Base-by-base conservation (phyloP, 1,140 invertebrate genomes). In the Zaprionus inermis region DNA sequence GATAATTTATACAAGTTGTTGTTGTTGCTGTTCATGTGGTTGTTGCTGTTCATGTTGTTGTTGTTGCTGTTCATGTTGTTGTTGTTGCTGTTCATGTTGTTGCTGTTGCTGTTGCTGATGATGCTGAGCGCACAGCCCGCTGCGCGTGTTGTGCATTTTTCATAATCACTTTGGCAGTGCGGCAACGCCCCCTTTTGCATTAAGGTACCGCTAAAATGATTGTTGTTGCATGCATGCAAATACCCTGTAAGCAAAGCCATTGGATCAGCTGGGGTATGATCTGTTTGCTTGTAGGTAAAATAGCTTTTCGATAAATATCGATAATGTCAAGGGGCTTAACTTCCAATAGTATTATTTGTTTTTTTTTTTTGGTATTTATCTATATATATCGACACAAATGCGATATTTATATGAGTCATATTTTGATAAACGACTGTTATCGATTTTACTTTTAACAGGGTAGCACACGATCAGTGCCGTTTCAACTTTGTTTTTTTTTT, bases 101-200 rank as follows among this genome's bases (percentile, higher is more conserved):
- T 61, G 51, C 6, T 61, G 58, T 6, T 61, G 49, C 28, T 63
- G 69, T 41, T 65, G 61, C 16, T 72, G 34, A 16, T 61, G 68
- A 70, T 70, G 68, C 68, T 70, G 69, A 18, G 57, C 60, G 57
- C 60, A 12, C 30, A 65, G 60, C 61, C 65, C 55, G 63, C 52
- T 72, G 72, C 72, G 66, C 65, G 72, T 69, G 65, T 69, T 74
- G 72, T 74, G 72, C 72, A 74, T 74, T 74, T 74, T 74, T 74
- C 72, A 74, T 74, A 74, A 69, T 74, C 72, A 74, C 72, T 74
- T 69, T 68, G 72, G 72, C 58, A 57, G 66, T 5, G 36, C 36
- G 58, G 57, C 56, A 58, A 70, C 72, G 66, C 66, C 72, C 66
- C 72, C 51, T 74, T 70, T 63, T 70, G 72, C 66, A 70, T 74